A percentile compares a stretch with the other conserved stretches of the same genome.
Evolutionary conservation across 2,888 invertebrate genomes (phyloP).

Genomic region (Drosophila subquinaria): DNA sequence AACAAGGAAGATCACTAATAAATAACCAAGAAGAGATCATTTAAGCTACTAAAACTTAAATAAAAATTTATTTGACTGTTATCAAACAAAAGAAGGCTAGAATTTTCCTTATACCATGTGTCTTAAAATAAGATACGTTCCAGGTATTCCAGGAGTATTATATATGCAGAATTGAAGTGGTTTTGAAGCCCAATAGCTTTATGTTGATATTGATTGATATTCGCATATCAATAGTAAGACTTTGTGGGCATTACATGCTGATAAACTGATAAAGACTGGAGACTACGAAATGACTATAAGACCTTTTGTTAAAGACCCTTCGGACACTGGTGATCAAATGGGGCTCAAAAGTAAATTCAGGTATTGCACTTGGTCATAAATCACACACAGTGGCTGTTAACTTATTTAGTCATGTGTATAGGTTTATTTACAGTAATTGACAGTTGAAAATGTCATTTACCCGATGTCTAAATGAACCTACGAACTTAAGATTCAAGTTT

Average conservation of each 20-base stretch:
- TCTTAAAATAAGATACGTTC: conserved; percentile 15
- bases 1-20: background rate
- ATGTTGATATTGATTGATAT: conserved; percentile 36
- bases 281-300: conserved; percentile 29
- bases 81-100: conserved; percentile 7
- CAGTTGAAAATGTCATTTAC: conserved; percentile 29
- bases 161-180: conserved; percentile 39
- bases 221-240: conserved; percentile 5
- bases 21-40: background rate
- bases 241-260: background rate
- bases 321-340: conserved; percentile 16
- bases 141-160: background rate
- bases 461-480: background rate
- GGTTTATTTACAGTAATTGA: background rate
- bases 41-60: background rate
- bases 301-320: conserved; percentile 18
- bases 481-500: conserved; percentile 5
- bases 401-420: background rate
- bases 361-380: conserved; percentile 13
- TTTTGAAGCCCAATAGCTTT: conserved; percentile 44
- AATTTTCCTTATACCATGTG: conserved; percentile 38
- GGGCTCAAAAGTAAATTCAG: conserved; percentile 14
- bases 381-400: conserved; percentile 21
- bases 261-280: conserved; percentile 27
- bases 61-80: conserved; percentile 4